Conservation (phyloP, 2,113 vertebrate species). For the Burhinus oedicnemus region DNA sequence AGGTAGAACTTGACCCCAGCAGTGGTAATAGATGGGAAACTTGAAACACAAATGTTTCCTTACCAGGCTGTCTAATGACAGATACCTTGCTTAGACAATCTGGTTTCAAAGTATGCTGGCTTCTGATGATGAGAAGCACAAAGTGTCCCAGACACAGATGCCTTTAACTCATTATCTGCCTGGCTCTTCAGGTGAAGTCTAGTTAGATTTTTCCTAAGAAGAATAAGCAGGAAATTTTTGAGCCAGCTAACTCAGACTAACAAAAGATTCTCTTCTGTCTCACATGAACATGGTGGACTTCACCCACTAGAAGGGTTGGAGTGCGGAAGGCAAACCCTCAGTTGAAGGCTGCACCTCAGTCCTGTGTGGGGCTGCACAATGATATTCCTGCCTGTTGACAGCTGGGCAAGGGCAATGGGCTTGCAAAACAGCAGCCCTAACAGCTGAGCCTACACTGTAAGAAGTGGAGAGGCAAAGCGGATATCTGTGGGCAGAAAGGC, state of each 20-base stretch:
- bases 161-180: neutral
- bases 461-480: neutral
- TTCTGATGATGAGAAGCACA: neutral
- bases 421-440: neutral
- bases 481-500: neutral
- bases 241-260: neutral
- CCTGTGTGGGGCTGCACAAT: rapidly evolving
- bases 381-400: neutral
- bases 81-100: neutral
- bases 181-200: neutral
- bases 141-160: neutral
- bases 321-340: neutral
- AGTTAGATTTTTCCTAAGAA: neutral
- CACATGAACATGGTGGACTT: neutral
- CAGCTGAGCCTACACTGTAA: neutral
- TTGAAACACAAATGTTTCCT: neutral
- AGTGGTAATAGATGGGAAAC: neutral
- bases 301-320: neutral
- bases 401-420: rapidly evolving
- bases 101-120: neutral
- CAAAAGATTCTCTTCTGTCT: neutral
- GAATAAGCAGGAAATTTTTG: neutral
- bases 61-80: neutral
- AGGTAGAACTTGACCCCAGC: neutral
- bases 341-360: neutral